Conservation (phyloP, 2,113 vertebrate species). For the Rhadina sibilatrix region DNA sequence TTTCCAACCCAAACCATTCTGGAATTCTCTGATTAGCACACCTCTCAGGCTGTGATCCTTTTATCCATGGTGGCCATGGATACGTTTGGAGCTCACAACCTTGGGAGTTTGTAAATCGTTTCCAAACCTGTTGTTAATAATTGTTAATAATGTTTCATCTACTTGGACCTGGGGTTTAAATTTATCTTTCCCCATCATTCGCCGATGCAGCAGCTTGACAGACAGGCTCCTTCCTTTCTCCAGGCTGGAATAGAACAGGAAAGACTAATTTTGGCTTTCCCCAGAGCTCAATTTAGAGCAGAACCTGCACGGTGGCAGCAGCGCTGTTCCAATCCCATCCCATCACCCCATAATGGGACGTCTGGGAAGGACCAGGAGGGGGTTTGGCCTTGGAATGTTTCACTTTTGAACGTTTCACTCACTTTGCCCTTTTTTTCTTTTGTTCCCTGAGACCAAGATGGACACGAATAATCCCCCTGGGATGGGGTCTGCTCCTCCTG, state of each 20-base stretch:
- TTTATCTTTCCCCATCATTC: not conserved
- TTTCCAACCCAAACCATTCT: not conserved
- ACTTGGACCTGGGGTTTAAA: not conserved
- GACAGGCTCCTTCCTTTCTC: not conserved
- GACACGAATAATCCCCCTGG: rapidly evolving
- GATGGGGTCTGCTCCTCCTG: not conserved
- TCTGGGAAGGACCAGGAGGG: not conserved
- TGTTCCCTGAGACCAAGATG: not conserved
- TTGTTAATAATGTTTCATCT: not conserved
- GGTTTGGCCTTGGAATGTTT: not conserved
- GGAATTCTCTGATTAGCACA: not conserved
- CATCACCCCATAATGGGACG: rapidly evolving
- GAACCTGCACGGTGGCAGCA: rapidly evolving
- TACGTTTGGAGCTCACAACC: rapidly evolving
- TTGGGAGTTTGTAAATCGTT: not conserved
- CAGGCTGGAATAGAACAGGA: not conserved
- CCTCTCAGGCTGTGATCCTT: not conserved
- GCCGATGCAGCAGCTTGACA: not conserved
- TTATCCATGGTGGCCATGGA: not conserved
- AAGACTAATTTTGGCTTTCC: not conserved
- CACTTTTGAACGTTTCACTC: too few relatives aligned
- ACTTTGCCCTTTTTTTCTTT: not conserved
- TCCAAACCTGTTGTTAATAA: not conserved
- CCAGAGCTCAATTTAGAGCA: not conserved
- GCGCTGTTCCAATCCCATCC: not conserved